These are phyloP conservation scores for Paramisgurnus dabryanus DNA, from an alignment of 2,113 vertebrate species.

Conservation along the genomic window DNA sequence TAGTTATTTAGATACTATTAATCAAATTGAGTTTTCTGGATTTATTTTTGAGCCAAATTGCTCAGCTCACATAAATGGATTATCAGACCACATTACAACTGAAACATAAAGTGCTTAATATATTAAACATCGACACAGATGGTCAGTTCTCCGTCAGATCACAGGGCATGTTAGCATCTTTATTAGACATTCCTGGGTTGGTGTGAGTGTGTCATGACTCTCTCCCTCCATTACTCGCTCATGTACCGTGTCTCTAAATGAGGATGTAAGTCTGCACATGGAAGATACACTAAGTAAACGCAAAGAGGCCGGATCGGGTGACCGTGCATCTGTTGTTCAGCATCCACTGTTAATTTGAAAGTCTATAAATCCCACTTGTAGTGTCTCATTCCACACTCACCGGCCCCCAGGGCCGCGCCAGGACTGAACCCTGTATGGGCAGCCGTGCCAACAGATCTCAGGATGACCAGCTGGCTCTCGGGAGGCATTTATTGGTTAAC, in stretches of 20 bases:
- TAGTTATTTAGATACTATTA: background rate
- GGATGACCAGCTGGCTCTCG: conserved; percentile 1
- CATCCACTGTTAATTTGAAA: conserved; percentile 28
- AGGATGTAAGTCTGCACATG: conserved; percentile 47
- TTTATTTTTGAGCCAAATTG: background rate
- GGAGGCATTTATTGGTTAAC: background rate
- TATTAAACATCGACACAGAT: conserved; percentile 53
- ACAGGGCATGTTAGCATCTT: conserved; percentile 46
- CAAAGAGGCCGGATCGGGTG: conserved; percentile 39
- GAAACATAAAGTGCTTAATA: conserved; percentile 48
- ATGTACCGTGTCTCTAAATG: conserved; percentile 40
- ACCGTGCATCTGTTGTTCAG: conserved; percentile 36
- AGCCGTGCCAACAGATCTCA: conserved; percentile 19
- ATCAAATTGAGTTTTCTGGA: background rate
- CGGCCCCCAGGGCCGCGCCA: conserved; percentile 22
- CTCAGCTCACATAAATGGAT: conserved; percentile 1
- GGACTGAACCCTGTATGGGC: background rate
- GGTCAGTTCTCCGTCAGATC: conserved; percentile 32
- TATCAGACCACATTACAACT: conserved; percentile 14
- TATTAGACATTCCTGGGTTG: conserved; percentile 37
- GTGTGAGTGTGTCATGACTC: conserved; percentile 27
- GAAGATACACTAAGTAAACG: conserved; percentile 42
- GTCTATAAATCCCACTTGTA: conserved; percentile 49
- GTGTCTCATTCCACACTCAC: conserved; percentile 33
- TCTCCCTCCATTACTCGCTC: background rate